Base-by-base conservation (phyloP, 2,113 vertebrate genomes). In the Athene noctua region DNA sequence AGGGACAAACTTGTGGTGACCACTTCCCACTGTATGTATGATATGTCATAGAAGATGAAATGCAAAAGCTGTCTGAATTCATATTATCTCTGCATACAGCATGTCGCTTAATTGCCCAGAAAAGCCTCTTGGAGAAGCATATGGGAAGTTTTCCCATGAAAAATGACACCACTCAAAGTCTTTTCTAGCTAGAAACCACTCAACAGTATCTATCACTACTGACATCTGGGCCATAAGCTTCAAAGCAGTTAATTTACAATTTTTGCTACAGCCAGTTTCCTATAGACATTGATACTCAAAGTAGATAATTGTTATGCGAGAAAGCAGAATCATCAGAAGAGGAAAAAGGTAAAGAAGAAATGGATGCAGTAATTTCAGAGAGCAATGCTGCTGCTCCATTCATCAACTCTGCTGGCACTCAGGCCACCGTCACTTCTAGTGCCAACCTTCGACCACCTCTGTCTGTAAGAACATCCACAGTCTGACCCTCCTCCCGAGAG, bases 61-160 rank as follows among this genome's bases (percentile, higher is more conserved):
- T 58, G 52, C 40, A 51, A 81, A 59, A 84, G 38, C 68, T 47
- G 51, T 72, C 80, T 55, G 47, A 90, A 86, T 88, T 88, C 70
- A 51, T 10, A 20, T 86, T 79, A 71, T 83, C 87, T 86, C 88
- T 88, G 52, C 49, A 59, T 81, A 85, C 46, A 78, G 78, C 72
- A 80, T 77, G 71, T 80, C 80, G 78, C 78, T 87, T 94, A 94
- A 94, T 87, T 93, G 78, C 93, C 92, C 90, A 93, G 74, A 81
- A 85, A 85, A 88, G 63, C 57, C 72, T 95, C 62, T 65, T 67
- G 46, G 52, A 96, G 66, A 83, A 94, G 80, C 75, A 91, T 58
- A 95, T 77, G 89, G 91, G 65, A 96, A 92, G 81, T 94, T 79
- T 95, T 92, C 86, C 85, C 55, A 66, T 91, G 94, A 91, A 94